A percentile compares a stretch with the other conserved stretches of the same genome.
These are phyloP conservation scores for Halcyon senegalensis DNA, from an alignment of 2,113 vertebrate species.

Conservation along the genomic window DNA sequence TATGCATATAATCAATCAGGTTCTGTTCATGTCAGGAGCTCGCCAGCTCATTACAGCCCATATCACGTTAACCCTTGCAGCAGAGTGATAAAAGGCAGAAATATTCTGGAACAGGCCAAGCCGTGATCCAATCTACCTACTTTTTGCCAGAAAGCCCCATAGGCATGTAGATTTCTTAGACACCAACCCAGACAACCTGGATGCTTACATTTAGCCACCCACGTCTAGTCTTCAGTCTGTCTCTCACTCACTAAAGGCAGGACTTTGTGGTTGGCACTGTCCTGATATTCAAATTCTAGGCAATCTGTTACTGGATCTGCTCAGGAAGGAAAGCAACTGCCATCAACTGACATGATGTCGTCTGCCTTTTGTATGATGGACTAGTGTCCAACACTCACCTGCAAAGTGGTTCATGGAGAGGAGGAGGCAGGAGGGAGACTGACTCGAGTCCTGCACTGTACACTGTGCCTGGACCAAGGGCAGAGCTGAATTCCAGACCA, in stretches of 20 bases:
- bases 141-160: neutral
- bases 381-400: neutral
- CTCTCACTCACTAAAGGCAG: neutral
- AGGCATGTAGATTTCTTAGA: neutral
- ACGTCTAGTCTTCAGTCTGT: neutral
- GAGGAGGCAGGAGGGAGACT: neutral
- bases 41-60: slow-evolving; percentile 57
- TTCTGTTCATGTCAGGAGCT: slow-evolving; percentile 76
- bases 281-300: neutral
- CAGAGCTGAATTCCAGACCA: neutral
- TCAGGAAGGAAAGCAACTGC: neutral
- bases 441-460: neutral
- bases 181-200: neutral
- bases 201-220: neutral
- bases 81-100: slow-evolving; percentile 55
- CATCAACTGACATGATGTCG: neutral
- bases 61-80: slow-evolving; percentile 71
- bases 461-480: neutral
- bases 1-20: slow-evolving; percentile 75
- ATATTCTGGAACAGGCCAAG: neutral
- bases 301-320: neutral
- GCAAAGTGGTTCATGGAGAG: neutral
- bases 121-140: neutral
- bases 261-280: neutral
- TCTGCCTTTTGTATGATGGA: neutral